Conservation (phyloP, 2,113 vertebrate genomes). For the Hassar affinis region DNA sequence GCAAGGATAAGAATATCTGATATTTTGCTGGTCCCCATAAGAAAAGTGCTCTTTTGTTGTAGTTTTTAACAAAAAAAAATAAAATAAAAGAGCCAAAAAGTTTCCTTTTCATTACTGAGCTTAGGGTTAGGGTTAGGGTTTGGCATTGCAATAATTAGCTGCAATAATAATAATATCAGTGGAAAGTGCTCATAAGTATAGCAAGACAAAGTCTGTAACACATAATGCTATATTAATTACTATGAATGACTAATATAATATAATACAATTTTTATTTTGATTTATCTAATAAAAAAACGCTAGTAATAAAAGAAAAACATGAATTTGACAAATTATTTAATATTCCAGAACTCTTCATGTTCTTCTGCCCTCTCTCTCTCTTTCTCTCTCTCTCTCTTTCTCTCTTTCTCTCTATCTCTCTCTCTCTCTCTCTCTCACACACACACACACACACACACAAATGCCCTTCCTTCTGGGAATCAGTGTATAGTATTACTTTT, state of each 20-base stretch:
- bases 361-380: neutral
- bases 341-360: neutral
- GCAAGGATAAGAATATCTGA: too few relatives aligned
- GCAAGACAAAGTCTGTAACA: neutral
- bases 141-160: too few relatives aligned
- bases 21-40: too few relatives aligned
- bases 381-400: neutral
- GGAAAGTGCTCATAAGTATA: too few relatives aligned
- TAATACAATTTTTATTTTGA: too few relatives aligned
- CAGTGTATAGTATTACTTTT: conserved; percentile 49
- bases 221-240: neutral
- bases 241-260: neutral
- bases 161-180: too few relatives aligned
- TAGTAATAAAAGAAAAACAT: neutral
- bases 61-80: too few relatives aligned
- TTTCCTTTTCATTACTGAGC: conserved; percentile 20
- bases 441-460: conserved; percentile 8
- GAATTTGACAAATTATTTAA: neutral
- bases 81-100: too few relatives aligned
- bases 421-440: neutral
- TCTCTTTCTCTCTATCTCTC: neutral
- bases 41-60: too few relatives aligned
- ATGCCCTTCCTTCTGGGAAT: conserved; percentile 29
- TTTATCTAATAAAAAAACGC: too few relatives aligned
- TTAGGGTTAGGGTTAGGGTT: too few relatives aligned